phyloP scores from a whole-genome alignment of 53 echinoderm and acorn worm species.

The Temnopleurus reevesii region DNA sequence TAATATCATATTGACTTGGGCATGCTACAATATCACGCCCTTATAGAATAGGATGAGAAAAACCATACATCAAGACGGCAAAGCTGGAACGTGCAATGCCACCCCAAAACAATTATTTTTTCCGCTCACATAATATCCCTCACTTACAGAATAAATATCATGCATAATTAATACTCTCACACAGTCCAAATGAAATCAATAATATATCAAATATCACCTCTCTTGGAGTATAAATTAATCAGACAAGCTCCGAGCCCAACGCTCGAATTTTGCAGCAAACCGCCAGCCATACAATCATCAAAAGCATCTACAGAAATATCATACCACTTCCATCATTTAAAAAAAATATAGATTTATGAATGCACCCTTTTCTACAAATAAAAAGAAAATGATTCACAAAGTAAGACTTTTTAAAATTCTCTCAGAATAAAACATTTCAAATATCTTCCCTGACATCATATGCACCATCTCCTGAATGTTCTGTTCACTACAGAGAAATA shows the following conservation, averaged over 20 bases:
- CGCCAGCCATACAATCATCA: too few species aligned
- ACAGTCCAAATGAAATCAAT: neutral
- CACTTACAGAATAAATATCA: slow-evolving; percentile 3
- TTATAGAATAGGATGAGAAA: too few species aligned
- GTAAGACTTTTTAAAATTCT: neutral
- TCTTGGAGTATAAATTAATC: neutral
- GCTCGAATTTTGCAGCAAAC: neutral
- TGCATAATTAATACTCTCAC: neutral
- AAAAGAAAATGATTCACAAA: neutral
- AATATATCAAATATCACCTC: neutral
- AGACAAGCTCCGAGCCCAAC: neutral
- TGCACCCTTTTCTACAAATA: slow-evolving; percentile 1
- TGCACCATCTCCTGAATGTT: neutral
- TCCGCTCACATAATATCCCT: too few species aligned
- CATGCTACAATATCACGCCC: too few species aligned
- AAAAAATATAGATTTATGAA: neutral
- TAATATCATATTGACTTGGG: too few species aligned
- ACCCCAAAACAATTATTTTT: too few species aligned
- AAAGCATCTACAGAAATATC: too few species aligned
- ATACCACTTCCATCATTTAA: neutral
- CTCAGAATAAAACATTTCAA: neutral
- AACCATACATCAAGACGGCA: too few species aligned
- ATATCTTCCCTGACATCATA: slow-evolving; percentile 23
- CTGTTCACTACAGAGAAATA: neutral
- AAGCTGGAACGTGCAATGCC: too few species aligned